These are phyloP conservation scores for Heliconius sara DNA, from an alignment of 2,888 invertebrate species.

Conservation along the genomic window DNA sequence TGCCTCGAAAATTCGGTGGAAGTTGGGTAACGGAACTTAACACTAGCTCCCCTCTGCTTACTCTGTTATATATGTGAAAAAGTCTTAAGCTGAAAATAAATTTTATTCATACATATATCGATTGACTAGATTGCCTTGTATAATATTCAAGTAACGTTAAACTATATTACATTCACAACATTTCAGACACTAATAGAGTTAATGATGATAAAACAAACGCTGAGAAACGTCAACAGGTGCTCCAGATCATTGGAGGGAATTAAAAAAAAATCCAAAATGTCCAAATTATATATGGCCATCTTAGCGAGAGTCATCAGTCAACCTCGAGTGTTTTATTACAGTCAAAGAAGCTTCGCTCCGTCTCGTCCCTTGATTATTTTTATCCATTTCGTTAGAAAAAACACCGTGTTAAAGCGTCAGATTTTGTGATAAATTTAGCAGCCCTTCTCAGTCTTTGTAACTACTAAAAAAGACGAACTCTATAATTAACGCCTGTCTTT, in stretches of 20 bases:
- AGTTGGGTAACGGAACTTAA: too few relatives aligned
- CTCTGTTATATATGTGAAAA: too few relatives aligned
- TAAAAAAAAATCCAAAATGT: slow-evolving; percentile 54
- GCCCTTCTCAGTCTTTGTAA: slow-evolving; percentile 63
- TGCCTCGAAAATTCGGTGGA: too few relatives aligned
- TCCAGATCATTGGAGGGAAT: slow-evolving; percentile 61
- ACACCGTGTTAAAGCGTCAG: slow-evolving; percentile 69
- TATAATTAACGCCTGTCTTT: slow-evolving; percentile 69
- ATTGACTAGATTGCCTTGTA: too few relatives aligned
- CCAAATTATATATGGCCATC: slow-evolving; percentile 59
- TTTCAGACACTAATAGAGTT: slow-evolving; percentile 9
- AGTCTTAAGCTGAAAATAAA: too few relatives aligned
- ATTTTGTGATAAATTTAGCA: slow-evolving; percentile 79
- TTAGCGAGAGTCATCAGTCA: slow-evolving; percentile 70
- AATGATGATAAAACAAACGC: slow-evolving; percentile 23
- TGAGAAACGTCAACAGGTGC: slow-evolving; percentile 60
- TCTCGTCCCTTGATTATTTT: slow-evolving; percentile 79
- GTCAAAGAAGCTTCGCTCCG: slow-evolving; percentile 62
- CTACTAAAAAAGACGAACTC: slow-evolving; percentile 50
- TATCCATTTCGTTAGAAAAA: slow-evolving; percentile 71
- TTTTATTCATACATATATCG: too few relatives aligned
- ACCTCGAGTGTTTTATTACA: slow-evolving; percentile 77
- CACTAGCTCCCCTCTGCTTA: too few relatives aligned
- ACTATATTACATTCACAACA: not conserved
- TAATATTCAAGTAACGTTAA: not conserved